Percentiles rank a stretch among this genome's conserved stretches.
These are phyloP conservation scores for Charina bottae DNA, from an alignment of 2,113 vertebrate genomes.

Conservation along the genomic window DNA sequence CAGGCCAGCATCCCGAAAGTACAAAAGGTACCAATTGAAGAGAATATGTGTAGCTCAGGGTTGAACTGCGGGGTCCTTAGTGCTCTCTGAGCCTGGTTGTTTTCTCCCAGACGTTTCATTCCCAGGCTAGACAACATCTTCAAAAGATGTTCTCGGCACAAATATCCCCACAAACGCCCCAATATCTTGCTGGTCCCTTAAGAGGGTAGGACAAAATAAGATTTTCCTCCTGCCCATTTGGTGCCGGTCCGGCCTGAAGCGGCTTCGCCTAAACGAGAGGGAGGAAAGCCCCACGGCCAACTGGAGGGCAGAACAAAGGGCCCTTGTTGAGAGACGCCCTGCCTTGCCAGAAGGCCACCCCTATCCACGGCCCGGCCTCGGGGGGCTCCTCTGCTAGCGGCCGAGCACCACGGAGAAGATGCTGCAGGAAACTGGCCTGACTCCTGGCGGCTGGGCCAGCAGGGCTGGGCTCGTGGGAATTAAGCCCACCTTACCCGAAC, in stretches of 20 bases:
- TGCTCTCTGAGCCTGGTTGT: no score
- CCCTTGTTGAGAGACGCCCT: neutral
- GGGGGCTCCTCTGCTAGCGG: no score
- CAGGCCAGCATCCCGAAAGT: neutral
- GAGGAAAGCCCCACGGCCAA: no score
- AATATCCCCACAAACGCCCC: neutral
- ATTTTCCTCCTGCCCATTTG: neutral
- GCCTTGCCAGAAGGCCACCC: neutral
- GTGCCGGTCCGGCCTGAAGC: neutral
- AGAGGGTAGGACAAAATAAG: neutral
- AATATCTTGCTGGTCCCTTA: neutral
- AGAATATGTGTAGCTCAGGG: no score
- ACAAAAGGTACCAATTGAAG: no score
- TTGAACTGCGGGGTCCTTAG: no score
- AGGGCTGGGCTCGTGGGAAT: neutral
- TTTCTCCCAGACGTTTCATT: no score
- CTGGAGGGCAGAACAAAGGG: neutral
- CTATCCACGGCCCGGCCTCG: no score
- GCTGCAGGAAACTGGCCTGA: neutral
- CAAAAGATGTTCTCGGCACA: neutral
- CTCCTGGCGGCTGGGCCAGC: neutral
- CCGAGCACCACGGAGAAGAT: neutral
- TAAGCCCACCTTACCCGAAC: neutral
- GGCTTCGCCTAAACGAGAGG: neutral
- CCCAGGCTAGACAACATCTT: no score